Percentiles rank a stretch among this genome's conserved stretches.
Conservation (phyloP, 2,888 invertebrate species). For the Drosophila barbarae region DNA sequence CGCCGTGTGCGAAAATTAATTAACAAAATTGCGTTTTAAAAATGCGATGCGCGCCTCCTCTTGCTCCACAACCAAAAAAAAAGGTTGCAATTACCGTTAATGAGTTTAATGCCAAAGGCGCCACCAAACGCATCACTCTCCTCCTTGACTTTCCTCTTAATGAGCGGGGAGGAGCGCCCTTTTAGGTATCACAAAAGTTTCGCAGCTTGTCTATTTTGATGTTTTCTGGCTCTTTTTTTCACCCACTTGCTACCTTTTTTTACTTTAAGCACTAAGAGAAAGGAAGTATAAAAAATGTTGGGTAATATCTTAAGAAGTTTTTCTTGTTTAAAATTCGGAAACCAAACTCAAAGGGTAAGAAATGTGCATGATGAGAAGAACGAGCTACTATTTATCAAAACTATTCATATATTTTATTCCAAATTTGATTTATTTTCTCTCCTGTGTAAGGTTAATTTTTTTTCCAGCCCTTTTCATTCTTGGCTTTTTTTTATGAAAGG, state of each 20-base stretch:
- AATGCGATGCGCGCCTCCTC: slow-evolving; percentile 27
- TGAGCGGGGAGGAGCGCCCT: slow-evolving; percentile 49
- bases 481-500: slow-evolving; percentile 1
- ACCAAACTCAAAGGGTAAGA: background rate
- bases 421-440: background rate
- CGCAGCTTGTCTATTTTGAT: slow-evolving; percentile 40
- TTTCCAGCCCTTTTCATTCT: background rate
- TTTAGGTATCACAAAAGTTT: slow-evolving; percentile 49
- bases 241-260: background rate
- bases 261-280: slow-evolving; percentile 4
- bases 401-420: background rate
- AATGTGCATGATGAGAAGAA: background rate
- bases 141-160: slow-evolving; percentile 45
- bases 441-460: background rate
- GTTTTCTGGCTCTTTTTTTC: slow-evolving; percentile 5
- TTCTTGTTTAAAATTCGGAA: background rate
- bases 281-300: background rate
- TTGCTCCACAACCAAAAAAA: slow-evolving; percentile 34
- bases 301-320: background rate
- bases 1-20: slow-evolving; percentile 70
- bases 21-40: slow-evolving; percentile 67
- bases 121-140: slow-evolving; percentile 53
- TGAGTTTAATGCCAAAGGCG: slow-evolving; percentile 74
- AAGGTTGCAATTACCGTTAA: slow-evolving; percentile 76
- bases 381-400: background rate